Percentiles rank a stretch among this genome's conserved stretches.
phyloP scores from a whole-genome alignment of 1,140 invertebrate genomes.

The Apolygus lucorum region DNA sequence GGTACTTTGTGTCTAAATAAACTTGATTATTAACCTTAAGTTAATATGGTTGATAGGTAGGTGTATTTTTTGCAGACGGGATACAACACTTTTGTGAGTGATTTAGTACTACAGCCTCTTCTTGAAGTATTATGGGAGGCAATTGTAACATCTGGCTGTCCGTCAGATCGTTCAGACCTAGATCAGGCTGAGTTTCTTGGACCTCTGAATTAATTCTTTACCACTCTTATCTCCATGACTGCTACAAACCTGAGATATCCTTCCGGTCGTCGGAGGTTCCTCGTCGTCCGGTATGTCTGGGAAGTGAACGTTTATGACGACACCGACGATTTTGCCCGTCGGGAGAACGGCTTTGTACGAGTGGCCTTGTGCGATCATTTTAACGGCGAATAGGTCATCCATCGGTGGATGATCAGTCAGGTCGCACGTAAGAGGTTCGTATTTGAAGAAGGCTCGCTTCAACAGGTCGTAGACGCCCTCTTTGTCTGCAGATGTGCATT shows the following conservation, averaged over 20 bases:
- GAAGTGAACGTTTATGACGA: not conserved
- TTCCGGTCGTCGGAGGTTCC: not conserved
- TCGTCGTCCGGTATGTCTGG: not conserved
- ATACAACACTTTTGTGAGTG: no score
- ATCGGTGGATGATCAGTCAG: not conserved
- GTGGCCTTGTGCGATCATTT: not conserved
- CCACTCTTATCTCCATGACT: no score
- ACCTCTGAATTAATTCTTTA: no score
- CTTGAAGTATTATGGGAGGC: no score
- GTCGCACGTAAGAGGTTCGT: conserved; percentile 10
- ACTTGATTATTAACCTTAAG: no score
- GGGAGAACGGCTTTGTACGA: conserved; percentile 6
- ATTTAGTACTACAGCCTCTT: no score
- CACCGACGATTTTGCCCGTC: not conserved
- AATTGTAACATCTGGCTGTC: no score
- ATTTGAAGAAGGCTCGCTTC: conserved; percentile 1
- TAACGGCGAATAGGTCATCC: conserved; percentile 9
- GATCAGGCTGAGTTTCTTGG: no score
- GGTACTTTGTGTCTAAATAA: no score
- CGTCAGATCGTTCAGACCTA: no score
- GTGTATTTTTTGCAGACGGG: no score
- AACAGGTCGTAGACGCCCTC: conserved; percentile 4
- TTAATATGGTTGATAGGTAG: no score
- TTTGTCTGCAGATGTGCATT: not conserved
- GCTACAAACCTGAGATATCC: not conserved